Base-by-base conservation (phyloP, 2,888 invertebrate genomes). In the Malthinus seriepunctatus region DNA sequence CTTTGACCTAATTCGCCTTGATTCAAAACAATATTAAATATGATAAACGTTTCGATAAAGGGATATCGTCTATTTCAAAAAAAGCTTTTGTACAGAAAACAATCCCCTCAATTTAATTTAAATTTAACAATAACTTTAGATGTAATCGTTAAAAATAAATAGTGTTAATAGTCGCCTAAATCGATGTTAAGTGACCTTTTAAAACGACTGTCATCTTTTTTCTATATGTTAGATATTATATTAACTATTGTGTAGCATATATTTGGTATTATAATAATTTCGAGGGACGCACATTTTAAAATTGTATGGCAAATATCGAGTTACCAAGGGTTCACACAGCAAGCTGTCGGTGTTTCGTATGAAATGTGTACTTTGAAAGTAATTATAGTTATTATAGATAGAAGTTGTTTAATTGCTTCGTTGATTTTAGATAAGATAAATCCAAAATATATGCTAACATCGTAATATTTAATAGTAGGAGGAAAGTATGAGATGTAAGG, bases 351-450 rank as follows among this genome's bases (percentile, higher is more conserved):
- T 33, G 37, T 39, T 23, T 42, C 45, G 9, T 49, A 58, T 50
- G 45, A 49, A 58, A 58, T 50, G 53, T 50, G 53, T 38, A 54
- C 42, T 52, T 57, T 52, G 45, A 11, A 54, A 54, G 44, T 46
- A 59, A 59, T 59, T 59, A 59, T 37, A 37, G 54, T 55, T 59
- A 54, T 59, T 59, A 59, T 51, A 58, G 23, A 23, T 2, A 23
- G 54, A 47, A 50, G 54, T 50, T 39, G 32, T 45, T 54, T 59
- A 59, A 59, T 59, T 59, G 35, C 54, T 55, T 35, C 51, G 54
- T 51, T 47, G 59, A 59, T 59, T 35, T 42, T 15, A 54, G 59
- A 59, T 59, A 59, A 59, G 54, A 59, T 59, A 51, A 53, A 53
- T 11, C 33, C n/a, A 38, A 49, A 56, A 12, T 45, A 35, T 50